These are phyloP conservation scores for Steinernema khuongi DNA, from an alignment of 1,140 invertebrate genomes.

Conservation along the genomic window DNA sequence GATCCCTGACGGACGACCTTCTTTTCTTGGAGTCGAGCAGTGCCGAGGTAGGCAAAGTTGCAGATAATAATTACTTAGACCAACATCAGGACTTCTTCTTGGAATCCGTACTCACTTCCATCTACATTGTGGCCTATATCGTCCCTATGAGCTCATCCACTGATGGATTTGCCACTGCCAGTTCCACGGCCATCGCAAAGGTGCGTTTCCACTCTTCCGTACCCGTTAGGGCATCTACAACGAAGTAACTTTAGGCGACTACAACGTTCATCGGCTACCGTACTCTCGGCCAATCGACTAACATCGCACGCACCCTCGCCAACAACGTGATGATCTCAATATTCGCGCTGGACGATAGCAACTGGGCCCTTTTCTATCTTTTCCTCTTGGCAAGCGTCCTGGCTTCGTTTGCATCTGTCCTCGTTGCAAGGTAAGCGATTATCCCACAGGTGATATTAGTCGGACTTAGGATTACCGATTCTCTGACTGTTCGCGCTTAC, in stretches of 20 bases:
- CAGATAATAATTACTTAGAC: neutral
- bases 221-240: neutral
- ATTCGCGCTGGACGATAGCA: slow-evolving; percentile 19
- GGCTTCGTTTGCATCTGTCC: neutral
- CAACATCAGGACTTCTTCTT: slow-evolving; percentile 25
- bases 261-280: slow-evolving; percentile 19
- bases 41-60: neutral
- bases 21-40: neutral
- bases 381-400: slow-evolving; percentile 23
- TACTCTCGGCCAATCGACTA: slow-evolving; percentile 33
- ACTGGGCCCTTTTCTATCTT: slow-evolving; percentile 33
- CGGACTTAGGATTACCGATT: too few relatives aligned
- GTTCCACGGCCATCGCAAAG: slow-evolving; percentile 19
- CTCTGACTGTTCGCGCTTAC: too few relatives aligned
- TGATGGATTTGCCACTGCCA: slow-evolving; percentile 8
- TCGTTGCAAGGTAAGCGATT: neutral
- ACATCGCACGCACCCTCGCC: slow-evolving; percentile 27
- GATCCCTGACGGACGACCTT: neutral
- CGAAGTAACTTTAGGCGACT: slow-evolving; percentile 18
- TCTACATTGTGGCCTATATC: slow-evolving; percentile 22
- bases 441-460: neutral
- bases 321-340: slow-evolving; percentile 31
- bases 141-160: slow-evolving; percentile 18
- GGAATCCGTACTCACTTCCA: neutral
- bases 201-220: slow-evolving; percentile 24